Evolutionary conservation across 2,797 vertebrate genomes (phyloP).

Genomic region (Sandelia bainsii): DNA sequence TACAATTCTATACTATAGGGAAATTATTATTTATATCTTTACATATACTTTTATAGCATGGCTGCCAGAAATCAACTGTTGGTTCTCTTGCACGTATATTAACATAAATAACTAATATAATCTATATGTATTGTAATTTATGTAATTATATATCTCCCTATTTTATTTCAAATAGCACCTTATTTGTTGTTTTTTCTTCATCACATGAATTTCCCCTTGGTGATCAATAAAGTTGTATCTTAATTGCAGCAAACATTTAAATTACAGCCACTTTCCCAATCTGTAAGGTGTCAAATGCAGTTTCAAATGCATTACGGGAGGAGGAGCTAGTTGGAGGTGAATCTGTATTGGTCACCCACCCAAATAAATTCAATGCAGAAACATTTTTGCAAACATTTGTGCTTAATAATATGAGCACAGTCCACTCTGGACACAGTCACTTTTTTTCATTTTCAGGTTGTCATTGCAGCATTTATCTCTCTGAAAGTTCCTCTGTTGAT

Average conservation of each 20-base stretch:
- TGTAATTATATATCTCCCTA: no score
- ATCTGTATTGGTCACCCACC: neutral
- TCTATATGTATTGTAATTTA: no score
- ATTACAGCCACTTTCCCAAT: neutral
- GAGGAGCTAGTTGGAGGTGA: neutral
- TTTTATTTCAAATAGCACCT: no score
- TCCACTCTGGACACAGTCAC: neutral
- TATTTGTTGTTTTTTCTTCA: no score
- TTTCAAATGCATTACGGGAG: neutral
- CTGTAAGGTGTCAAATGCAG: neutral
- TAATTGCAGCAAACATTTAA: neutral
- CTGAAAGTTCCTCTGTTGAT: constrained; percentile 26
- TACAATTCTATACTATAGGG: no score
- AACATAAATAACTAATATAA: no score
- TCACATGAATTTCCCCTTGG: no score
- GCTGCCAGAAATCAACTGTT: no score
- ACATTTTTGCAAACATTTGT: neutral
- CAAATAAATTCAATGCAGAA: neutral
- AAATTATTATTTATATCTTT: no score
- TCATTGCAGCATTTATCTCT: constrained; percentile 36
- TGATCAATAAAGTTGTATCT: no score
- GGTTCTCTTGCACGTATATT: no score
- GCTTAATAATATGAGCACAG: neutral
- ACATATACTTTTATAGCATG: no score
- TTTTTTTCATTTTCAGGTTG: constrained; percentile 13